A percentile compares a stretch with the other conserved stretches of the same genome.
Evolutionary conservation across 1,140 invertebrate species (phyloP).

Genomic region (Oreohelix idahoensis): DNA sequence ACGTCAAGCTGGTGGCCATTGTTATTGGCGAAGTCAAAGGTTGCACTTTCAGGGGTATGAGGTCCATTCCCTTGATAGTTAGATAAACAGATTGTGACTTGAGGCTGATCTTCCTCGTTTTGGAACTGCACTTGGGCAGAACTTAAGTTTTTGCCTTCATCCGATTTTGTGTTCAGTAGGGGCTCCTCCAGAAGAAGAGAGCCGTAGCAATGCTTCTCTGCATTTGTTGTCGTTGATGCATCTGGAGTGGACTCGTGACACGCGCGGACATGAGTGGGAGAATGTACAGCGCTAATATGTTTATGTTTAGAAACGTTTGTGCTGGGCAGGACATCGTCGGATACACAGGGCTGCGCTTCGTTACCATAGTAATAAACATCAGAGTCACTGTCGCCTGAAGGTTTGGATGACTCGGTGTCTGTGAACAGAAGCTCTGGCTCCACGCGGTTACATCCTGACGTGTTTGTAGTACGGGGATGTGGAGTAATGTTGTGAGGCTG

Average conservation of each 20-base stretch:
- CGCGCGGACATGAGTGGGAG: too few relatives aligned
- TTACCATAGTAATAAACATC: too few relatives aligned
- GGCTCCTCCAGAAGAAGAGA: too few relatives aligned
- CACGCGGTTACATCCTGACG: too few relatives aligned
- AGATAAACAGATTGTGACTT: constrained; percentile 14
- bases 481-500: background rate
- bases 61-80: constrained; percentile 28
- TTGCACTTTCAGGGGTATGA: background rate
- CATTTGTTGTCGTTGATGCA: too few relatives aligned
- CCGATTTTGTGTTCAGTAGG: too few relatives aligned
- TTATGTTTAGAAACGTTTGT: background rate
- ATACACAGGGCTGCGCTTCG: background rate
- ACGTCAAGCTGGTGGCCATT: background rate
- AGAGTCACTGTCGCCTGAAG: background rate
- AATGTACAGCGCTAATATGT: too few relatives aligned
- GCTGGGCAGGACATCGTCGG: background rate
- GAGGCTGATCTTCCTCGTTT: background rate
- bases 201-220: too few relatives aligned
- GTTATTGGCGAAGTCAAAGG: background rate
- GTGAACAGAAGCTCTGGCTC: background rate
- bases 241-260: too few relatives aligned
- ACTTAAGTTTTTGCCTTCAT: too few relatives aligned
- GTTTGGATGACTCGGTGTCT: background rate
- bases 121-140: constrained; percentile 4
- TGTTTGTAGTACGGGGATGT: background rate